phyloP scores from a whole-genome alignment of 2,888 invertebrate genomes.

The Therioaphis trifolii region DNA sequence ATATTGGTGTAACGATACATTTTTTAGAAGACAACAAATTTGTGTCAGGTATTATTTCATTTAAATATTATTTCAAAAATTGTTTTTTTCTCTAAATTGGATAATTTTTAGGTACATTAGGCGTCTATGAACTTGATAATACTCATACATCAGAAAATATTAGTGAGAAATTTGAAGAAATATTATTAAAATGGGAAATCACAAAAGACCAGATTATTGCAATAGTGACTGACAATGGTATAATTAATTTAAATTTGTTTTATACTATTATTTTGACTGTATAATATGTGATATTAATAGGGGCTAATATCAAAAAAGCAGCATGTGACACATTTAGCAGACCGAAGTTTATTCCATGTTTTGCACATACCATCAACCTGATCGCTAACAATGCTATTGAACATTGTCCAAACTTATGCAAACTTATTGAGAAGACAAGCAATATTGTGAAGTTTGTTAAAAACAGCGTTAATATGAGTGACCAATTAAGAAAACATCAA shows the following conservation, averaged over 20 bases:
- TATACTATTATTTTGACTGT: background rate
- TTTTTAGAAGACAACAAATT: slow-evolving; percentile 7
- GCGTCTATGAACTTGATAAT: background rate
- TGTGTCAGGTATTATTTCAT: slow-evolving; percentile 18
- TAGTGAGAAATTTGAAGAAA: background rate
- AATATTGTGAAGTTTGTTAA: too few species aligned
- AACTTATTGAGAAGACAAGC: too few species aligned
- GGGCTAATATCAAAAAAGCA: background rate
- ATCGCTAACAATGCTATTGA: too few species aligned
- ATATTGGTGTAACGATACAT: background rate
- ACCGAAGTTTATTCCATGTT: too few species aligned
- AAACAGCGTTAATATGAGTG: background rate
- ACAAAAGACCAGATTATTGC: background rate
- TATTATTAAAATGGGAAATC: background rate
- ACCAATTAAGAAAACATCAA: background rate
- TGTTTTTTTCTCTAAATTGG: background rate
- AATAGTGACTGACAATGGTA: slow-evolving; percentile 3
- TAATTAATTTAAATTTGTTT: background rate
- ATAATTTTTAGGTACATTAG: slow-evolving; percentile 11
- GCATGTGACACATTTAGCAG: too few species aligned
- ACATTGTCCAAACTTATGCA: too few species aligned
- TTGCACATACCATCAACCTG: too few species aligned
- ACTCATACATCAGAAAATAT: background rate
- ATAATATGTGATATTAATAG: background rate
- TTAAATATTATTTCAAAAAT: background rate